Evolutionary conservation across 2,888 invertebrate species (phyloP).

Genomic region (Lycaena phlaeas): DNA sequence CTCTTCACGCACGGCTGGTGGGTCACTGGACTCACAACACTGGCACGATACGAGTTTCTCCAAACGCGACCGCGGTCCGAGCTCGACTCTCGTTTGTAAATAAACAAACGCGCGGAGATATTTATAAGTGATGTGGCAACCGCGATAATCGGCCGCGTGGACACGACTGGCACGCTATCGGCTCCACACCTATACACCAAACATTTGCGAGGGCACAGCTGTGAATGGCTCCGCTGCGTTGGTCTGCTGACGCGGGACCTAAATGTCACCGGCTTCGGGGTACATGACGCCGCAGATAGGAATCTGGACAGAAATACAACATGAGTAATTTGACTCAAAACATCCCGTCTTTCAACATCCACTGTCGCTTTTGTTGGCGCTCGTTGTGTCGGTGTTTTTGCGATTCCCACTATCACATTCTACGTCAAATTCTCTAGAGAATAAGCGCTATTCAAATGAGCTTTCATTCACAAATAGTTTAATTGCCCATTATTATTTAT

Average conservation of each 20-base stretch:
- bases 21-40: conserved; percentile 58
- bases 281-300: conserved; percentile 22
- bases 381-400: neutral
- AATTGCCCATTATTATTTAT: conserved; percentile 20
- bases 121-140: conserved; percentile 38
- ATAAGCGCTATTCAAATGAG: conserved; percentile 21
- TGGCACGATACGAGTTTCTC: conserved; percentile 12
- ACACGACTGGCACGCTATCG: conserved; percentile 67
- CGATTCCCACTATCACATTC: neutral
- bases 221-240: conserved; percentile 51
- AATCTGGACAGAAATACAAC: conserved; percentile 21
- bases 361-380: neutral
- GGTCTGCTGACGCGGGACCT: conserved; percentile 56
- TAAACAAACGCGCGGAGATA: conserved; percentile 12
- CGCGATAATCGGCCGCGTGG: conserved; percentile 65
- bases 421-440: conserved; percentile 15
- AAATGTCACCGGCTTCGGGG: conserved; percentile 34
- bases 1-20: conserved; percentile 62
- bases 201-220: conserved; percentile 37
- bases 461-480: conserved; percentile 21
- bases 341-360: conserved; percentile 18
- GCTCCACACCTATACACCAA: conserved; percentile 55
- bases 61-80: conserved; percentile 9
- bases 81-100: conserved; percentile 17
- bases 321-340: conserved; percentile 18